These are phyloP conservation scores for Cardiocondyla obscurior DNA, from an alignment of 1,140 invertebrate species.

Conservation along the genomic window DNA sequence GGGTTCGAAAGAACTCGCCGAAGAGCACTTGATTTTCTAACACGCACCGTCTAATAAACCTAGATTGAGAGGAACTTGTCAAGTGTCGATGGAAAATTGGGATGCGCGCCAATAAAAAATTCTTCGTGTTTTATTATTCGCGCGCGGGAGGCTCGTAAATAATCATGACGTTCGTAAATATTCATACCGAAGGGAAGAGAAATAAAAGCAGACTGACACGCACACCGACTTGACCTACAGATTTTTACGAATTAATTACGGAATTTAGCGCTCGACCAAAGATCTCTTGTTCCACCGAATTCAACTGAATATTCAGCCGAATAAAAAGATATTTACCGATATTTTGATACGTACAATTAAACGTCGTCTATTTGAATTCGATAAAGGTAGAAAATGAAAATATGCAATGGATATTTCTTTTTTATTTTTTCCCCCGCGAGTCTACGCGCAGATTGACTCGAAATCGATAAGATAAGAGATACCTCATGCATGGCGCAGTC, in stretches of 20 bases:
- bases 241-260: constrained; percentile 18
- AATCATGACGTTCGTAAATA: not conserved
- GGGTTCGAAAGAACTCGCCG: not conserved
- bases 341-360: not conserved
- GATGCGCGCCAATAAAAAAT: not conserved
- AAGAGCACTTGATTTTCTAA: not conserved
- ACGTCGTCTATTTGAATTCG: not conserved
- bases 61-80: too few species aligned
- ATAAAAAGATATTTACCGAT: too few species aligned
- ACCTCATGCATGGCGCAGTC: not conserved
- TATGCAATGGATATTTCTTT: not conserved
- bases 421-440: not conserved
- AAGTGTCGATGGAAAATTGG: not conserved
- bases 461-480: constrained; percentile 6
- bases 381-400: not conserved
- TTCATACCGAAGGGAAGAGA: not conserved
- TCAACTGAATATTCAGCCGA: not conserved
- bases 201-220: not conserved
- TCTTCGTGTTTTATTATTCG: constrained; percentile 15
- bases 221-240: not conserved
- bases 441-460: too few species aligned
- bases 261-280: not conserved
- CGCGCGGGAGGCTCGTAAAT: not conserved
- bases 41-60: not conserved
- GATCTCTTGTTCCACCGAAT: not conserved